These are phyloP conservation scores for Hyles lineata DNA, from an alignment of 2,888 invertebrate species.

Conservation along the genomic window DNA sequence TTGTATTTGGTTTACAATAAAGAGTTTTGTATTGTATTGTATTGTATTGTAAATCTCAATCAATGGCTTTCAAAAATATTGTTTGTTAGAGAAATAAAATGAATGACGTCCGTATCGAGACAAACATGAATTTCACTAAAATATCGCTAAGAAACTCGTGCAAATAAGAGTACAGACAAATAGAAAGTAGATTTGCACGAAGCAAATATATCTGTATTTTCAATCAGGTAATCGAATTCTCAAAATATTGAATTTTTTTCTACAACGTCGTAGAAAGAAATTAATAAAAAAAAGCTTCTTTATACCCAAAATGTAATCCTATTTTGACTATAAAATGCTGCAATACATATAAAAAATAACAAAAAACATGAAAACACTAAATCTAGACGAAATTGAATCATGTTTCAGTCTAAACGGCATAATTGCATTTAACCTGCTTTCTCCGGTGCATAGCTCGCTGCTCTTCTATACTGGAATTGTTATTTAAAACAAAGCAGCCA, in stretches of 20 bases:
- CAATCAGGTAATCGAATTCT: neutral
- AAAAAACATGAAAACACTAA: neutral
- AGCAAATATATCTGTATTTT: conserved; percentile 42
- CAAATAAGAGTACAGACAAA: conserved; percentile 48
- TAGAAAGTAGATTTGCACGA: conserved; percentile 55
- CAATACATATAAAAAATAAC: no score
- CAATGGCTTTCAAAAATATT: no score
- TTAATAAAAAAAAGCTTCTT: no score
- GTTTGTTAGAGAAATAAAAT: neutral
- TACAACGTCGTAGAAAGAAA: no score
- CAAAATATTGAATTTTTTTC: neutral
- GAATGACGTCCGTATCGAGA: neutral
- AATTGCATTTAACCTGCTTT: conserved; percentile 48
- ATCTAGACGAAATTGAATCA: conserved; percentile 34
- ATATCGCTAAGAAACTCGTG: conserved; percentile 46
- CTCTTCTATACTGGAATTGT: conserved; percentile 33
- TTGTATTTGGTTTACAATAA: no score
- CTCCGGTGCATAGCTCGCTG: conserved; percentile 45
- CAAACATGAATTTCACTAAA: conserved; percentile 37
- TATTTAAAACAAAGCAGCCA: conserved; percentile 32
- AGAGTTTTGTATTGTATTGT: no score
- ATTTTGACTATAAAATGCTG: no score
- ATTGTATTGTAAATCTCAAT: no score
- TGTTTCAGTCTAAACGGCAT: conserved; percentile 23
- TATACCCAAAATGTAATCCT: no score